Evolutionary conservation across 2,797 vertebrate species (phyloP).

Genomic region (Gobio occitaniae): DNA sequence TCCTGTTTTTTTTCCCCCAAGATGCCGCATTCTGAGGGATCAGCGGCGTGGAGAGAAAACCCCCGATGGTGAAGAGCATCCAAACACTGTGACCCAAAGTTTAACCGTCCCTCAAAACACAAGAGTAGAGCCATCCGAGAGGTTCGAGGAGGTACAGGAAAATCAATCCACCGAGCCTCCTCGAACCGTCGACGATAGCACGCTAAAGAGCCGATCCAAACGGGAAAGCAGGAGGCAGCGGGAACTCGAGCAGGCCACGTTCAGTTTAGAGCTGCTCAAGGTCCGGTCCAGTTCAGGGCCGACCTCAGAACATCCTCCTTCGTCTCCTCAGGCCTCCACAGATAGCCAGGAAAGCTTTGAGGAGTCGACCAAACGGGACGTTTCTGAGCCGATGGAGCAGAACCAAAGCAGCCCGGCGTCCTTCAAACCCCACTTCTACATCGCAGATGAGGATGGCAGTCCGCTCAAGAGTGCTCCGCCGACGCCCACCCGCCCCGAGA

Average conservation of each 20-base stretch:
- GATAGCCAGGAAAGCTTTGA: slow-evolving; percentile 94
- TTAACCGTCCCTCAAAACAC: slow-evolving; percentile 3
- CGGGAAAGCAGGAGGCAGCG: slow-evolving; percentile 94
- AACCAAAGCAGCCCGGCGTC: slow-evolving; percentile 67
- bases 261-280: slow-evolving; percentile 95
- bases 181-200: slow-evolving; percentile 73
- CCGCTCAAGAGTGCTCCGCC: slow-evolving; percentile 68
- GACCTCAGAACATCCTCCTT: slow-evolving; percentile 62
- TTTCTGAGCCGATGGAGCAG: slow-evolving; percentile 25
- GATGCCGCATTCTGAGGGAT: slow-evolving; percentile 39
- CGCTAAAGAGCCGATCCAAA: slow-evolving; percentile 90
- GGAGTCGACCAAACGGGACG: background rate
- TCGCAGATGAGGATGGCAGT: slow-evolving; percentile 80
- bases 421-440: slow-evolving; percentile 87
- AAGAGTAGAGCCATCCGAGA: background rate
- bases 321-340: slow-evolving; percentile 84
- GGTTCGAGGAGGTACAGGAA: slow-evolving; percentile 6
- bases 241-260: slow-evolving; percentile 95
- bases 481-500: slow-evolving; percentile 61
- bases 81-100: slow-evolving; percentile 2
- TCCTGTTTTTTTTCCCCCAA: background rate
- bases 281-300: slow-evolving; percentile 81
- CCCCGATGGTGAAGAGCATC: background rate
- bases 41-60: background rate
- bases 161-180: slow-evolving; percentile 13